Evolutionary conservation across 2,888 invertebrate genomes (phyloP).

Genomic region (Apocheima hispidaria): DNA sequence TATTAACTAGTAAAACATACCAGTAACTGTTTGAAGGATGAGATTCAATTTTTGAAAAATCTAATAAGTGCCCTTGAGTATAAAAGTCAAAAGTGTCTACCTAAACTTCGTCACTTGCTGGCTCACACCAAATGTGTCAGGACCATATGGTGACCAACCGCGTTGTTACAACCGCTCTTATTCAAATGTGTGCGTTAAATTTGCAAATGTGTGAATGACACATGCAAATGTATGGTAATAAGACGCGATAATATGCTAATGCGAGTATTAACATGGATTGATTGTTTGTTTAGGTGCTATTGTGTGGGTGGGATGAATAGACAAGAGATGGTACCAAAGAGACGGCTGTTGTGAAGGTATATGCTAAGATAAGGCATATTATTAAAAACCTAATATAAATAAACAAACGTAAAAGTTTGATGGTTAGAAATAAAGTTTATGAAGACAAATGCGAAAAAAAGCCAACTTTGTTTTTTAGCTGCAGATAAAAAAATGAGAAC

Average conservation of each 20-base stretch:
- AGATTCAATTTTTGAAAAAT: neutral
- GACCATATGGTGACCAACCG: constrained; percentile 38
- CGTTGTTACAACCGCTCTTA: constrained; percentile 37
- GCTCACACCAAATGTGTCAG: constrained; percentile 8
- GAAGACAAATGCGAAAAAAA: neutral
- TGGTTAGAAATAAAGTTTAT: neutral
- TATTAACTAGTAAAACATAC: too few species aligned
- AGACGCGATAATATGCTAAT: constrained; percentile 45
- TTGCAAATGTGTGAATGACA: constrained; percentile 50
- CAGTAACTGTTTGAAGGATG: too few species aligned
- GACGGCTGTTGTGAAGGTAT: neutral
- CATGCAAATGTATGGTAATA: constrained; percentile 51
- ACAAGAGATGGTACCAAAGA: constrained; percentile 12
- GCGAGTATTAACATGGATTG: constrained; percentile 24
- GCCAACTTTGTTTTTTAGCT: neutral
- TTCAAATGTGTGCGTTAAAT: constrained; percentile 47
- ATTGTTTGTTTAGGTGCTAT: constrained; percentile 47
- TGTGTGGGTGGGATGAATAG: constrained; percentile 21
- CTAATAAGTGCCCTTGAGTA: neutral
- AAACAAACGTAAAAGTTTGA: neutral
- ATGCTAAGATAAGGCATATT: neutral
- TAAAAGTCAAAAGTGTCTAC: neutral
- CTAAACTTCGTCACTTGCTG: neutral
- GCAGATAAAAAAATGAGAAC: neutral
- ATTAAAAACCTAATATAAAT: neutral